phyloP scores from a whole-genome alignment of 2,113 vertebrate species.

The Chionomys nivalis region DNA sequence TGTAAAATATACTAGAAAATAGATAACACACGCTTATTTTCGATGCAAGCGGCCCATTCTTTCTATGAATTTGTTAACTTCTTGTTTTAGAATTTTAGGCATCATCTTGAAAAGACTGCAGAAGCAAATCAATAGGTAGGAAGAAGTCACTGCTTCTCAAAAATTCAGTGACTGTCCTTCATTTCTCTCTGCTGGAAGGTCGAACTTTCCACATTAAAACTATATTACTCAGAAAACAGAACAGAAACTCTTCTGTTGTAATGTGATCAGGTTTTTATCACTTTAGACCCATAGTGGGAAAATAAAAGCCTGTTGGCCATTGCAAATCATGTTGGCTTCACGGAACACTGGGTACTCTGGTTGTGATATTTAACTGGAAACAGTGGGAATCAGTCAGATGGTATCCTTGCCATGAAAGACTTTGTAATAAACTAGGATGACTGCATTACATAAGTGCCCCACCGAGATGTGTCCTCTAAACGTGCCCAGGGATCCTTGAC shows the following conservation, averaged over 20 bases:
- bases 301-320: background rate
- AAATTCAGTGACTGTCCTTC: background rate
- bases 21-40: background rate
- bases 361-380: background rate
- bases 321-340: background rate
- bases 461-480: background rate
- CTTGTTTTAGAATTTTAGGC: background rate
- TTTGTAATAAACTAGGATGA: background rate
- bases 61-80: background rate
- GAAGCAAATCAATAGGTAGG: slow-evolving; percentile 22
- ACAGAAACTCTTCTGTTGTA: background rate
- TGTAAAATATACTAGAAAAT: background rate
- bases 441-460: background rate
- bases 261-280: background rate
- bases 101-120: background rate
- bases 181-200: background rate
- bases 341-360: background rate
- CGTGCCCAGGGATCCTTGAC: background rate
- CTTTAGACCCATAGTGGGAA: background rate
- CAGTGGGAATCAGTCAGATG: background rate
- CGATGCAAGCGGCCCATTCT: background rate
- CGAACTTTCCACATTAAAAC: background rate
- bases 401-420: background rate
- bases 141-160: background rate
- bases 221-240: slow-evolving; percentile 38